Percentiles rank a stretch among this genome's conserved stretches.
These are phyloP conservation scores for Perccottus glenii DNA, from an alignment of 2,113 vertebrate species.

Conservation along the genomic window DNA sequence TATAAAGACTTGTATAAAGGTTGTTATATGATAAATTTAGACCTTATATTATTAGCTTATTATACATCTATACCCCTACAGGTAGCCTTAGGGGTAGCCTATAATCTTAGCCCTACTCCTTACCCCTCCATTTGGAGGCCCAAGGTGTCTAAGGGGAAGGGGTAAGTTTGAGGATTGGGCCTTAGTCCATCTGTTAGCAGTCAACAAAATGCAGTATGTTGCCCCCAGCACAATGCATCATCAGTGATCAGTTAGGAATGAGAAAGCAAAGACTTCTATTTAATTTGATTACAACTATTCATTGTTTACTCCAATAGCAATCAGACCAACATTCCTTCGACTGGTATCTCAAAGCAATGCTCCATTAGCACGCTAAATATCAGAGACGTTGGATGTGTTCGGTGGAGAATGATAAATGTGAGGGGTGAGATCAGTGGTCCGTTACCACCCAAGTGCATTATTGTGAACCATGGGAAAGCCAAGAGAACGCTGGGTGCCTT, in stretches of 20 bases:
- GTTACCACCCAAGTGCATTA: constrained; percentile 50
- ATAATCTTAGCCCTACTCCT: too few species aligned
- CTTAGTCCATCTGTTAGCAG: constrained; percentile 63
- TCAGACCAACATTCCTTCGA: constrained; percentile 48
- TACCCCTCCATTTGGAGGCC: too few species aligned
- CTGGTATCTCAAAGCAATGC: constrained; percentile 52
- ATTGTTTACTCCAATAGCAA: constrained; percentile 34
- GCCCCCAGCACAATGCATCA: not conserved
- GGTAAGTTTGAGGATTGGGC: too few species aligned
- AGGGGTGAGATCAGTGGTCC: constrained; percentile 6
- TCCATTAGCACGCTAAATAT: constrained; percentile 38
- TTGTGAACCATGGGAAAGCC: constrained; percentile 34
- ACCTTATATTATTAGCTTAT: too few species aligned
- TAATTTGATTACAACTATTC: constrained; percentile 30
- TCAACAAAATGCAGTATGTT: constrained; percentile 27
- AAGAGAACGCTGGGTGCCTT: constrained; percentile 11
- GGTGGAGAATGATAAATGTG: constrained; percentile 33
- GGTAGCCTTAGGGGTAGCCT: too few species aligned
- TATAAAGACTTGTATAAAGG: too few species aligned
- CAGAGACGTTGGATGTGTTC: constrained; percentile 34
- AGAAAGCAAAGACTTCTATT: constrained; percentile 19
- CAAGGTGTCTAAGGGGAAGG: too few species aligned
- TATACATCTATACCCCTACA: too few species aligned
- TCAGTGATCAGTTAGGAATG: not conserved
- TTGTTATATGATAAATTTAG: too few species aligned